Evolutionary conservation across 92 coral and sea anemone species (phyloP), one percentile per base, ranked within the genome.

Genomic region (Palythoa grandiflora): DNA sequence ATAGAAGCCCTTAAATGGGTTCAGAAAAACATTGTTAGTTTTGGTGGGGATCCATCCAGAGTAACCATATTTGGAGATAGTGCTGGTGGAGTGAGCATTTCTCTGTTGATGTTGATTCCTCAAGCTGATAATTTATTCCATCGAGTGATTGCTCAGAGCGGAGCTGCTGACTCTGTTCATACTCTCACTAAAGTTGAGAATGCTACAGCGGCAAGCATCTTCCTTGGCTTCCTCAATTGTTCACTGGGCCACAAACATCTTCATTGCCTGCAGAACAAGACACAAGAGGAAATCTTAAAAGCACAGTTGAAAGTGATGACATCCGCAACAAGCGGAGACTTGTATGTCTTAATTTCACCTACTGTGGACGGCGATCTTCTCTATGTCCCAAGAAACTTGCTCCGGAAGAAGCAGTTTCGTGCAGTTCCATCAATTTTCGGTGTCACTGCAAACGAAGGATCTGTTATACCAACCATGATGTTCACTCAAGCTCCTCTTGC

Each of bases 61-160:
- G 90, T 87, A n/a, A 87, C 90, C 65, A 79, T 87, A 79, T 79
- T 57, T 87, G 90, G 90, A 44, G 78, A 87, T 9, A 87, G 90
- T 39, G 84, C 86, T 35, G 90, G 90, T 2, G 79, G 53, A 1
- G 51, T 73, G 2, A 78, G 86, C 48, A 87, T 79, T n/a, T 72
- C 90, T 1, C 19, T 87, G 15, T 73, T 77, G 14, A 50, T 87
- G 86, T 20, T 87, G 17, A 68, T 81, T 19, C 87, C 90, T 28
- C 90, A 77, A 55, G 83, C 90, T 14, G 66, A 79, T 5, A 81
- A 59, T 11, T 53, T 87, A 78, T 87, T 87, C 51, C 90, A 87
- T 39, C 90, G 65, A 7, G 90, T 73, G 38, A 79, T 87, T 35
- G 85, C 84, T 5, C 90, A 87, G 51, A 80, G 90, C 36, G 90